Percentiles rank a stretch among this genome's conserved stretches.
phyloP scores from a whole-genome alignment of 64 coral and sea anemone genomes.

The Anthopleura sola region DNA sequence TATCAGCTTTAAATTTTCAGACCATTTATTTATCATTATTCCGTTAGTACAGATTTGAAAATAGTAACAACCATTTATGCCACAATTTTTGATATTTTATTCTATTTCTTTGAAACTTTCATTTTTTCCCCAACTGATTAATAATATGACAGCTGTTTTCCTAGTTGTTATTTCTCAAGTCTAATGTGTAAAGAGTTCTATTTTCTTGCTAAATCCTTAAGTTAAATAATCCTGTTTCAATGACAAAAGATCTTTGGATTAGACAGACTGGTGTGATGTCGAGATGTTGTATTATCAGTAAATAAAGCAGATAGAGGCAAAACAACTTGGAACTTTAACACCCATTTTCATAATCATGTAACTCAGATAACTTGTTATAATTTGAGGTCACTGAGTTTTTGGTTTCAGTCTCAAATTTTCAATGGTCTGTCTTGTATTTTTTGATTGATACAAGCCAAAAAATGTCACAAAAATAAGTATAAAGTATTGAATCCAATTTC shows the following conservation, averaged over 20 bases:
- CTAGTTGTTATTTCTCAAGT: background rate
- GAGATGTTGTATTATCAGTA: background rate
- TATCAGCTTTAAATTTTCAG: background rate
- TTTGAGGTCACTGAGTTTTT: no score
- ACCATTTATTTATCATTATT: background rate
- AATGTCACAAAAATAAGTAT: no score
- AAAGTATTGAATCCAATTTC: no score
- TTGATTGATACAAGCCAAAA: no score
- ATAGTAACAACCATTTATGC: background rate
- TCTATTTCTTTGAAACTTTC: background rate
- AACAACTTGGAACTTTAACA: no score
- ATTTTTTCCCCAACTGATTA: background rate
- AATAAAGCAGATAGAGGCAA: background rate
- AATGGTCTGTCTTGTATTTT: no score
- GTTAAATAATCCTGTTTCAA: background rate
- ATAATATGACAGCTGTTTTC: background rate
- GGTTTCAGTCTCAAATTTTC: no score
- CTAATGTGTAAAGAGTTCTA: background rate
- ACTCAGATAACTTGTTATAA: no score
- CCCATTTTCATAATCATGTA: no score
- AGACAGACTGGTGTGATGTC: background rate
- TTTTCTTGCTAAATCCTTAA: background rate
- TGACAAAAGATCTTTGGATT: background rate
- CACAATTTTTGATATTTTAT: background rate
- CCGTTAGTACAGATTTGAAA: background rate